Evolutionary conservation across 2,888 invertebrate species (phyloP), one percentile per base, ranked within the genome.

Genomic region (Sesamia inferens): DNA sequence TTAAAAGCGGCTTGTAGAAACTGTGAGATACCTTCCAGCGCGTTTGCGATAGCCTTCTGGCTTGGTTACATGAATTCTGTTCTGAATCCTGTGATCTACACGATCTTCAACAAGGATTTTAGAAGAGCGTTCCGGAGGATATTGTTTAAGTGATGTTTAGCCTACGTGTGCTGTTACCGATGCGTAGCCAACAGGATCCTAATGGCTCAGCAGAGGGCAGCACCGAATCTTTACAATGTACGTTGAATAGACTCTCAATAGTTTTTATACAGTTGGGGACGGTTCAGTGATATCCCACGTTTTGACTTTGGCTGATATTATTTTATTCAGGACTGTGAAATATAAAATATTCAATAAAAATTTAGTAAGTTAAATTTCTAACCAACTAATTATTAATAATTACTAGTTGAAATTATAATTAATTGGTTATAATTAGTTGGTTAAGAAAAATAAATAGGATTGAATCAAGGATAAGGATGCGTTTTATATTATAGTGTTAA

Each of bases 21-120:
- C 67, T 98, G 98, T 93, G 96, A 97, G 65, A 98, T 99, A 89
- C 98, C 99, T 0, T 97, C 97, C 19, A 97, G 98, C 88, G 98
- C 98, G 62, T 99, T 99, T 91, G 98, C 98, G 74, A 98, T 99
- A 84, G 99, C 99, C 55, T 99, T 99, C 95, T 99, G 99, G 99
- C 96, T 99, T 84, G 99, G 99, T 59, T 99, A 99, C 93, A 99
- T 99, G 98, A 99, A 99, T 95, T 99, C 99, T 75, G 99, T 99
- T 67, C 96, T 99, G 70, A 99, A 99, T 95, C 99, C 99, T 78
- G 98, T 98, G 89, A 99, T 99, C 89, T 99, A 99, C 95, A 99
- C 99, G 76, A 99, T 99, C 91, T 99, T 99, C 96, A 99, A 99
- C 96, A 98, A 99, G 97, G 99, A 99, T 97, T 99, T 99, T 96